phyloP scores from a whole-genome alignment of 2,888 invertebrate species.

The Callinectes sapidus region DNA sequence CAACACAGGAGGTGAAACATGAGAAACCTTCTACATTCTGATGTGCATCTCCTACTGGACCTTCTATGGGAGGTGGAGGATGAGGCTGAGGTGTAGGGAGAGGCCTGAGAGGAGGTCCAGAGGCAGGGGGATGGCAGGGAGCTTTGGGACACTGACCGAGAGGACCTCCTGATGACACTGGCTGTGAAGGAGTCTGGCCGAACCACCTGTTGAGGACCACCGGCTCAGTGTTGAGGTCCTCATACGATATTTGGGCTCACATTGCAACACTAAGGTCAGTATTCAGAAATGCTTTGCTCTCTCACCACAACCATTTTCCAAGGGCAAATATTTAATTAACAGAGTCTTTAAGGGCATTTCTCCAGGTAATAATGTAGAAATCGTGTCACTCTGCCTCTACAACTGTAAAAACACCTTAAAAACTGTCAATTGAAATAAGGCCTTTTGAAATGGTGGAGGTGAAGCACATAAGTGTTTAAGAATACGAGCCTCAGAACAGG shows the following conservation, averaged over 20 bases:
- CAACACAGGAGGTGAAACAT: background rate
- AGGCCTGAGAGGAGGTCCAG: conserved; percentile 25
- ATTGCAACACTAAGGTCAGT: background rate
- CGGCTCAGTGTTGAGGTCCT: background rate
- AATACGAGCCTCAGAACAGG: too few relatives aligned
- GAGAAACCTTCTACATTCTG: conserved; percentile 16
- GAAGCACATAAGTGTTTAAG: too few relatives aligned
- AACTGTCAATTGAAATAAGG: too few relatives aligned
- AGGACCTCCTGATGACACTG: conserved; percentile 60
- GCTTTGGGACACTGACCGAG: conserved; percentile 59
- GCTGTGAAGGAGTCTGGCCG: conserved; percentile 61
- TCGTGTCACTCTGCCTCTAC: too few relatives aligned
- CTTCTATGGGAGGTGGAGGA: conserved; percentile 49
- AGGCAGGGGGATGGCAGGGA: conserved; percentile 39
- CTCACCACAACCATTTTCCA: too few relatives aligned
- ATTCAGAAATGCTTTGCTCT: too few relatives aligned
- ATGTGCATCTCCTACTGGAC: conserved; percentile 52
- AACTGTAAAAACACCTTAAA: too few relatives aligned
- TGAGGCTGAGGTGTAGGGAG: conserved; percentile 48
- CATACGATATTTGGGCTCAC: background rate
- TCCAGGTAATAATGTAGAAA: too few relatives aligned
- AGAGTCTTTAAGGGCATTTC: too few relatives aligned
- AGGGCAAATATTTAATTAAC: too few relatives aligned
- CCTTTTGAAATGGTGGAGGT: too few relatives aligned
- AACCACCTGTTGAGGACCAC: conserved; percentile 52